phyloP scores from a whole-genome alignment of 2,888 invertebrate species.

The Microctonus brassicae region DNA sequence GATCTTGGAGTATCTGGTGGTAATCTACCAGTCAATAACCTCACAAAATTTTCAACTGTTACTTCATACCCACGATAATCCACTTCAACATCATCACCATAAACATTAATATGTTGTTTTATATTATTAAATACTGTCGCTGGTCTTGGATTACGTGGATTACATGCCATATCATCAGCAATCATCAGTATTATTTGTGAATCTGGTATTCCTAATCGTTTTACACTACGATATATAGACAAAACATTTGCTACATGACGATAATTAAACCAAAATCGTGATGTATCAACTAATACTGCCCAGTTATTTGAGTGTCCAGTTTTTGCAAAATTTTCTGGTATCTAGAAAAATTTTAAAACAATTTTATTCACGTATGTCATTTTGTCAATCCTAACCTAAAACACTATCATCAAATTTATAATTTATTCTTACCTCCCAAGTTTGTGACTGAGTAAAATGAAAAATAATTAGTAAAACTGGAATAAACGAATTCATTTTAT shows the following conservation, averaged over 20 bases:
- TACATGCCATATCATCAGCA: conserved; percentile 99
- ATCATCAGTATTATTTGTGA: conserved; percentile 99
- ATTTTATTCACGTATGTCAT: not conserved
- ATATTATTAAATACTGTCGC: conserved; percentile 99
- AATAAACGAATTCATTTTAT: not conserved
- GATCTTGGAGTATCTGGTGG: conserved; percentile 94
- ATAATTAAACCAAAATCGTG: conserved; percentile 99
- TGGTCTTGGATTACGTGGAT: conserved; percentile 96
- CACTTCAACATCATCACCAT: conserved; percentile 99
- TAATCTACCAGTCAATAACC: conserved; percentile 93
- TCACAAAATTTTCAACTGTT: conserved; percentile 98
- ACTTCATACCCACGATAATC: conserved; percentile 96
- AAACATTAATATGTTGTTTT: conserved; percentile 97
- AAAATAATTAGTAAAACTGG: not conserved
- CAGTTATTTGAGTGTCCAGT: conserved; percentile 97
- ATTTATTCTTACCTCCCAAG: not conserved
- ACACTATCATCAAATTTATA: not conserved
- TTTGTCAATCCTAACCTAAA: not conserved
- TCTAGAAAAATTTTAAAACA: conserved; percentile 53
- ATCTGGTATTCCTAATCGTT: conserved; percentile 98
- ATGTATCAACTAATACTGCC: conserved; percentile 99
- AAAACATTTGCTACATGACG: conserved; percentile 99
- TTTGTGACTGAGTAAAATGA: not conserved
- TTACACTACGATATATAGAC: conserved; percentile 97
- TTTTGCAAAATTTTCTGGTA: conserved; percentile 74